Percentiles rank a stretch among this genome's conserved stretches.
phyloP scores from a whole-genome alignment of 2,113 vertebrate species.

The Deroptyus accipitrinus region DNA sequence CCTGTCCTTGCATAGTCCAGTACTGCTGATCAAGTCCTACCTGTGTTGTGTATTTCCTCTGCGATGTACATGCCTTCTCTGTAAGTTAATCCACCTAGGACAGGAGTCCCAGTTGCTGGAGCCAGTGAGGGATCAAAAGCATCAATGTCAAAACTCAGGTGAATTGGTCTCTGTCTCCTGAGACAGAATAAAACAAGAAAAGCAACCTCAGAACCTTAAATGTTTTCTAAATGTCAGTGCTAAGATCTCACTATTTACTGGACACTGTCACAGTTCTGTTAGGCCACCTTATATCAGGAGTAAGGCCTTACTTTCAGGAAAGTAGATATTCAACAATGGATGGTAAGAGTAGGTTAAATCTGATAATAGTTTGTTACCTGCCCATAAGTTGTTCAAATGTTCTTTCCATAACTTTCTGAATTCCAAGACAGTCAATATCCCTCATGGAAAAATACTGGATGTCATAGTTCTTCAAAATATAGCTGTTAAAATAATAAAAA shows the following conservation, averaged over 20 bases:
- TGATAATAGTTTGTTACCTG: conserved; percentile 75
- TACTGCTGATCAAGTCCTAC: conserved; percentile 67
- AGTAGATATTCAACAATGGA: background rate
- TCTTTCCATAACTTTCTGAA: conserved; percentile 96
- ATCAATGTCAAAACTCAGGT: conserved; percentile 96
- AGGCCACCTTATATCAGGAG: background rate
- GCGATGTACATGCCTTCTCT: conserved; percentile 96
- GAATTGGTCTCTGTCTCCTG: conserved; percentile 90
- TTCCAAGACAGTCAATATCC: conserved; percentile 93
- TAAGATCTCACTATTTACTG: background rate
- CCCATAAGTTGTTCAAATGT: conserved; percentile 89
- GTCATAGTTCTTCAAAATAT: conserved; percentile 91
- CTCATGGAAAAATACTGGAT: conserved; percentile 97
- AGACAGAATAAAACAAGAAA: background rate
- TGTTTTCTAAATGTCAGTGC: background rate
- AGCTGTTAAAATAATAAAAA: conserved; percentile 68
- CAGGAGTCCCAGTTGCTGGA: conserved; percentile 94
- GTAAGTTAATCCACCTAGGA: conserved; percentile 92
- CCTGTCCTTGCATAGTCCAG: background rate
- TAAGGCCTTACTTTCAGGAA: background rate
- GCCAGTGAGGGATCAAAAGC: conserved; percentile 95
- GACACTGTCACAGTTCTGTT: background rate
- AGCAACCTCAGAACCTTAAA: background rate
- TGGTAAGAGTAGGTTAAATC: background rate
- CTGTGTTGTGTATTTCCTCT: conserved; percentile 96